Conservation (phyloP, 2,888 invertebrate genomes). For the Apodemia zela region DNA sequence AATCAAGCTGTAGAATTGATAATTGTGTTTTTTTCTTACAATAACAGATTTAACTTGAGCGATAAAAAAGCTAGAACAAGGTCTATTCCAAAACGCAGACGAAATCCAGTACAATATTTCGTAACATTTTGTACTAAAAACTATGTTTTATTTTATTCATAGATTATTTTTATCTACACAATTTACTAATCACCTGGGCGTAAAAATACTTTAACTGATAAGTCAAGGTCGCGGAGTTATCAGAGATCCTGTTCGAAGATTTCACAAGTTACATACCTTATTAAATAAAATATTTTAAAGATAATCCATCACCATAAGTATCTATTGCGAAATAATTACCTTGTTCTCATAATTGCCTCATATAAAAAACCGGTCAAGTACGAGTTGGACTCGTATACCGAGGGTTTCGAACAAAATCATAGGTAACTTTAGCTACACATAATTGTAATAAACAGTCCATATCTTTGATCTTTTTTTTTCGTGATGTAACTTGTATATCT, state of each 20-base stretch:
- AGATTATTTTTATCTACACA: conserved; percentile 1
- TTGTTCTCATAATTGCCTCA: background rate
- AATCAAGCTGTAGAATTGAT: too few species aligned
- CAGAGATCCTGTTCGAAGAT: conserved; percentile 35
- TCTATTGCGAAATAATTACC: background rate
- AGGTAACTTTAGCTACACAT: too few species aligned
- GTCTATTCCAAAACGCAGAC: background rate
- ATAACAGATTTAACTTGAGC: too few species aligned
- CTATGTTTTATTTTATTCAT: background rate
- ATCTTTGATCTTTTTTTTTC: too few species aligned
- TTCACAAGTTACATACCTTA: background rate
- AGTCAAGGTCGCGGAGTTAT: conserved; percentile 34
- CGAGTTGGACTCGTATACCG: too few species aligned
- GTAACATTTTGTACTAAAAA: background rate
- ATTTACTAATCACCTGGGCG: conserved; percentile 16
- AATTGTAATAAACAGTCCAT: too few species aligned
- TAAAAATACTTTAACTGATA: conserved; percentile 24
- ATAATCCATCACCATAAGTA: background rate
- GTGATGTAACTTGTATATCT: too few species aligned
- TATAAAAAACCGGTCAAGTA: too few species aligned
- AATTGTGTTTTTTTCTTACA: too few species aligned
- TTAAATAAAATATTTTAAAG: background rate
- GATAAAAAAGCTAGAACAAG: too few species aligned
- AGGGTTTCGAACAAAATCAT: too few species aligned
- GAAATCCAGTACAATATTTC: background rate